Evolutionary conservation across 2,888 invertebrate species (phyloP).

Genomic region (Ypsolopha scabrella): DNA sequence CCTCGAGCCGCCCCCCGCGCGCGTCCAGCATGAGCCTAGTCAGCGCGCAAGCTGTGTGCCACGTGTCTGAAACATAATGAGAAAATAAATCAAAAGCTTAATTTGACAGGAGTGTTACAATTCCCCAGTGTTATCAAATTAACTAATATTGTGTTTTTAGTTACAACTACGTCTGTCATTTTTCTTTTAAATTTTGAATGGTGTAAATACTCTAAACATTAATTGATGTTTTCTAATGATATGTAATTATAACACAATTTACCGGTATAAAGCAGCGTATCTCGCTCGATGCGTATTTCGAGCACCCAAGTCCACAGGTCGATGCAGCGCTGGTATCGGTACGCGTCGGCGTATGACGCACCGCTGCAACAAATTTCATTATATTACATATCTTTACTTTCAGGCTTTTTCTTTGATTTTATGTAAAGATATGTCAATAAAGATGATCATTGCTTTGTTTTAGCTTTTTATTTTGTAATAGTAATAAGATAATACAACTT

Average conservation of each 20-base stretch:
- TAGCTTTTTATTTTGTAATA: too few relatives aligned
- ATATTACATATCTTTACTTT: too few relatives aligned
- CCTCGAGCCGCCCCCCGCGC: slow-evolving; percentile 69
- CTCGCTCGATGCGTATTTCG: slow-evolving; percentile 82
- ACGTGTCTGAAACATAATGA: slow-evolving; percentile 75
- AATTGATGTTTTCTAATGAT: too few relatives aligned
- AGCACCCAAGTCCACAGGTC: slow-evolving; percentile 89
- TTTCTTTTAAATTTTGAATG: too few relatives aligned
- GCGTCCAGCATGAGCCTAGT: slow-evolving; percentile 86
- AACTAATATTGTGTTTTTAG: neutral
- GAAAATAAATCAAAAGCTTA: neutral
- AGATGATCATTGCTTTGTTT: too few relatives aligned
- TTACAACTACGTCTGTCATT: too few relatives aligned
- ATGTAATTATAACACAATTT: too few relatives aligned
- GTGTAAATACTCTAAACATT: too few relatives aligned
- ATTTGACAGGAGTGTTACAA: too few relatives aligned
- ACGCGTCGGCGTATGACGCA: slow-evolving; percentile 78
- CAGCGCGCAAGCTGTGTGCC: slow-evolving; percentile 88
- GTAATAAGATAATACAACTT: too few relatives aligned
- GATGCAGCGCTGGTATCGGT: slow-evolving; percentile 85
- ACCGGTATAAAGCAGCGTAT: slow-evolving; percentile 73
- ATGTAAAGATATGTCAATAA: too few relatives aligned
- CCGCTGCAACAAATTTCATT: slow-evolving; percentile 59
- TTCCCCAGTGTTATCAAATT: neutral
- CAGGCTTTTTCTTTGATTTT: too few relatives aligned